phyloP scores from a whole-genome alignment of 2,888 invertebrate species.

The Suillia variegata region DNA sequence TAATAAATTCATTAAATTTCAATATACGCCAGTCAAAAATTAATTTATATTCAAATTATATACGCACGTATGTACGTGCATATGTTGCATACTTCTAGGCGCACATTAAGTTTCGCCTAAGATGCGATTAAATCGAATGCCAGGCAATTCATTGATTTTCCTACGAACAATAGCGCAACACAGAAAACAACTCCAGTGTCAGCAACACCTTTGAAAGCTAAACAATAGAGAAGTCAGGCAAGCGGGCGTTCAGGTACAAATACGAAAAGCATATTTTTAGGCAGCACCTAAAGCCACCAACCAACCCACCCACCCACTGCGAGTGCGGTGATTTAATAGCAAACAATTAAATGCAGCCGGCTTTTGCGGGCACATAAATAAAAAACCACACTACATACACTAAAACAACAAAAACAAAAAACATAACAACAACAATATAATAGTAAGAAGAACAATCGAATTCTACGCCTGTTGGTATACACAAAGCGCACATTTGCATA shows the following conservation, averaged over 20 bases:
- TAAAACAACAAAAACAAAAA: slow-evolving; percentile 25
- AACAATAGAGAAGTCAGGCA: no score
- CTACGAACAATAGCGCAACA: neutral
- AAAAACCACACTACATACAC: neutral
- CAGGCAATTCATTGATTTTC: no score
- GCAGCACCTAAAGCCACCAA: no score
- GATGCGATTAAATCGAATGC: no score
- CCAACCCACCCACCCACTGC: slow-evolving; percentile 8
- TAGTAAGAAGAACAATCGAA: slow-evolving; percentile 7
- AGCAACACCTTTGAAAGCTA: neutral
- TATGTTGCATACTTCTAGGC: no score
- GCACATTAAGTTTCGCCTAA: no score
- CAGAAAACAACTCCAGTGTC: neutral
- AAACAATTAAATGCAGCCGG: slow-evolving; percentile 18
- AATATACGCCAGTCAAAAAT: no score
- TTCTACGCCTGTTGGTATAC: slow-evolving; percentile 1
- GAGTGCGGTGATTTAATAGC: neutral
- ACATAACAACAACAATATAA: slow-evolving; percentile 25
- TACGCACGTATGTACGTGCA: no score
- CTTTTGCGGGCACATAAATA: slow-evolving; percentile 10
- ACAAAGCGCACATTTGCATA: slow-evolving; percentile 31
- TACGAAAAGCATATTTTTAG: no score
- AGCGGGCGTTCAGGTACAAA: no score
- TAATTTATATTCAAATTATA: no score
- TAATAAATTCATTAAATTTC: no score